These are phyloP conservation scores for Passer domesticus DNA, from an alignment of 2,113 vertebrate species.

Conservation along the genomic window DNA sequence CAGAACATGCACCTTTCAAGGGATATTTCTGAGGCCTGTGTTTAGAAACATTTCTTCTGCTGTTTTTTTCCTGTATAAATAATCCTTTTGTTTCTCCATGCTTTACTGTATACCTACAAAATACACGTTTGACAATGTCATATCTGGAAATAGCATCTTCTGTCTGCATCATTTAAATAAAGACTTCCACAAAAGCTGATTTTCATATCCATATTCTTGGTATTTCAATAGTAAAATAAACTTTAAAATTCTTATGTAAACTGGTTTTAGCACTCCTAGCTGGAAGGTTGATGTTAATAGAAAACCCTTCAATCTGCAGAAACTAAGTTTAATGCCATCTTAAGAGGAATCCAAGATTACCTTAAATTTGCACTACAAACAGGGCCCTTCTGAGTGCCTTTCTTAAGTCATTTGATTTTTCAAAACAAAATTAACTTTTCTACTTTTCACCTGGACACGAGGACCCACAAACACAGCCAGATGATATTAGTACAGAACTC, in stretches of 20 bases:
- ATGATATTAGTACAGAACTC: background rate
- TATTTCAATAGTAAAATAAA: background rate
- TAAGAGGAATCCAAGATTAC: background rate
- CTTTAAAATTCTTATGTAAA: background rate
- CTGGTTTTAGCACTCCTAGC: background rate
- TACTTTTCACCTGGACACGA: background rate
- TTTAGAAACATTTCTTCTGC: background rate
- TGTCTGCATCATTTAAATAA: background rate
- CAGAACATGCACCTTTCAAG: background rate
- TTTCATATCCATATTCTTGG: background rate
- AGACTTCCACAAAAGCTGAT: background rate
- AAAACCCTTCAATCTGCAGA: background rate
- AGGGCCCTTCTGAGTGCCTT: background rate
- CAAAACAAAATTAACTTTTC: background rate
- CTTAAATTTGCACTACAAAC: background rate
- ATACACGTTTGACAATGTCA: background rate
- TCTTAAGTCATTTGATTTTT: background rate
- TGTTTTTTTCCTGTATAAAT: background rate
- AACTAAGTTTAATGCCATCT: background rate
- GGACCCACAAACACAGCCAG: background rate
- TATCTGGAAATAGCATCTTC: background rate
- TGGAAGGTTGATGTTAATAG: background rate
- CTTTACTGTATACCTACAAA: background rate
- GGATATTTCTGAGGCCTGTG: background rate
- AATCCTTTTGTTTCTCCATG: background rate